These are phyloP conservation scores for Sesamia nonagrioides DNA, from an alignment of 1,140 invertebrate species.

Conservation along the genomic window DNA sequence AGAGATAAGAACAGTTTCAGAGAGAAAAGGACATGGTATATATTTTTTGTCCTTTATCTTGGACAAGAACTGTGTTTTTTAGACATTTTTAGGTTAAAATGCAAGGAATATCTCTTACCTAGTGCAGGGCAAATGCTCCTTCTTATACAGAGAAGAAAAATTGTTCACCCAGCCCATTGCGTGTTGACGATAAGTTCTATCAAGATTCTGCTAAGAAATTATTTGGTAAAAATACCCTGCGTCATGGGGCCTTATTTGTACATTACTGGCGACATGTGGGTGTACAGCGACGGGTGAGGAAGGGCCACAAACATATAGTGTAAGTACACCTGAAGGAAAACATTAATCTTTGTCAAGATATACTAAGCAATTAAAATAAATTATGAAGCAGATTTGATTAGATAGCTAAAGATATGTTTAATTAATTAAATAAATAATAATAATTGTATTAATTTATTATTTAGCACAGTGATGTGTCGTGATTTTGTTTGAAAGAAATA, in stretches of 20 bases:
- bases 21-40: not conserved
- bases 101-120: too few species aligned
- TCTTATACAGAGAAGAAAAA: too few species aligned
- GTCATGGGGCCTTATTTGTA: too few species aligned
- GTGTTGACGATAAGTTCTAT: too few species aligned
- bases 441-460: slow-evolving; percentile 39
- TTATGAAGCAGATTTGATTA: not conserved
- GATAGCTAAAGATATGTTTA: slow-evolving; percentile 35
- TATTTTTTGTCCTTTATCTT: not conserved
- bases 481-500: not conserved
- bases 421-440: slow-evolving; percentile 22
- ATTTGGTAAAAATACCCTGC: too few species aligned
- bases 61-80: not conserved
- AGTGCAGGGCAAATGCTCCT: too few species aligned
- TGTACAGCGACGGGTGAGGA: too few species aligned
- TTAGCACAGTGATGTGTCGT: not conserved
- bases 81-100: too few species aligned
- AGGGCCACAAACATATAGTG: not conserved
- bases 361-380: not conserved
- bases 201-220: too few species aligned
- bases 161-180: too few species aligned
- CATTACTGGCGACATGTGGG: too few species aligned
- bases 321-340: not conserved
- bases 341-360: slow-evolving; percentile 1
- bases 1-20: not conserved